phyloP scores from a whole-genome alignment of 2,797 vertebrate species.

The Pachyuromys duprasi region DNA sequence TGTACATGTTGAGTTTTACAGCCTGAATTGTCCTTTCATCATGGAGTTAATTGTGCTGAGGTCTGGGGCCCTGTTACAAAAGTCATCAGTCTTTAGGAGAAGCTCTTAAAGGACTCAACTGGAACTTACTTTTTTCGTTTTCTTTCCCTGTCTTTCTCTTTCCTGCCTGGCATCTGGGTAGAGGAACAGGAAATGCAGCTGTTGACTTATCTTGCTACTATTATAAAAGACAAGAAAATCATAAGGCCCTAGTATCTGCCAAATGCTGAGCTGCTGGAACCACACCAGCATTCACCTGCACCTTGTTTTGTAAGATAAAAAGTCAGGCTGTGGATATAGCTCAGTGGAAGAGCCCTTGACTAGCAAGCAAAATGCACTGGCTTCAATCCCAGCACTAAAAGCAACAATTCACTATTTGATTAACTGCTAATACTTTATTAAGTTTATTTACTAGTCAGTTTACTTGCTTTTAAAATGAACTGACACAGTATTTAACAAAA shows the following conservation, averaged over 20 bases:
- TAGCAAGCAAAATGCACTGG: too few species aligned
- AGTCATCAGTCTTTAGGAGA: background rate
- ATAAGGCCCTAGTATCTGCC: background rate
- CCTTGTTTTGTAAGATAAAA: conserved; percentile 3
- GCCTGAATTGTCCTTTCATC: background rate
- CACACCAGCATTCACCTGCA: background rate
- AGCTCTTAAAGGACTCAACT: background rate
- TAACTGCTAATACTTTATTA: conserved; percentile 1
- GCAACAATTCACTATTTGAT: background rate
- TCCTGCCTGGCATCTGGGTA: background rate
- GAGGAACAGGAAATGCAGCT: background rate
- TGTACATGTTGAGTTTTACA: background rate
- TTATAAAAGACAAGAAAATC: background rate
- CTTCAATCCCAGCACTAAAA: background rate
- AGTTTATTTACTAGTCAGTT: background rate
- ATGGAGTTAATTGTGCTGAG: background rate
- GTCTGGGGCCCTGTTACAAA: background rate
- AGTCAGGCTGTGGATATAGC: background rate
- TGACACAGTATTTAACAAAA: background rate
- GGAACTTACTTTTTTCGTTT: background rate
- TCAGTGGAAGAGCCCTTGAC: background rate
- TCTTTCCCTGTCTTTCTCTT: background rate
- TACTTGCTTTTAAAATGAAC: background rate
- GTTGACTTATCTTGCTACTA: background rate
- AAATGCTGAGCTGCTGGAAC: background rate